Evolutionary conservation across 2,113 vertebrate species (phyloP).

Genomic region (Heterochromis multidens): DNA sequence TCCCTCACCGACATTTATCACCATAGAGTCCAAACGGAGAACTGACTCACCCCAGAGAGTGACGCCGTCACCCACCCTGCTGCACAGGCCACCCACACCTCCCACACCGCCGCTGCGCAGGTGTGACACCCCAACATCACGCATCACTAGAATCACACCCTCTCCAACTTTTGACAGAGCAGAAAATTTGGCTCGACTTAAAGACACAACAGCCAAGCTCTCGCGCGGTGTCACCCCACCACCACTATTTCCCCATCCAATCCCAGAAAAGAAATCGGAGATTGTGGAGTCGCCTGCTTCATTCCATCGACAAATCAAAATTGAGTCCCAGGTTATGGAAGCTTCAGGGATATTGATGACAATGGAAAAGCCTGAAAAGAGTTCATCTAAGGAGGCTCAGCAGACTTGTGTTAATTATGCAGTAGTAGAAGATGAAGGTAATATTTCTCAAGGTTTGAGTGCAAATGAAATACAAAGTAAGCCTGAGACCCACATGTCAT

Average conservation of each 20-base stretch:
- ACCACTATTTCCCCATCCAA: conserved; percentile 51
- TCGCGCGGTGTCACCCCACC: conserved; percentile 73
- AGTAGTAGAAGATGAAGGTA: not conserved
- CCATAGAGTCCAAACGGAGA: conserved; percentile 81
- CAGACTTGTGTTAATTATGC: not conserved
- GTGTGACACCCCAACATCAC: conserved; percentile 70
- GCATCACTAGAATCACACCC: conserved; percentile 69
- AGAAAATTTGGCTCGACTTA: conserved; percentile 83
- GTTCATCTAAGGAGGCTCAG: not conserved
- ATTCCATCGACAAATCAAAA: conserved; percentile 84
- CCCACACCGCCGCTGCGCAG: conserved; percentile 72
- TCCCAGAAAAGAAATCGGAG: conserved; percentile 80
- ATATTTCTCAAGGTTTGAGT: conserved; percentile 4
- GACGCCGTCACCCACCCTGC: conserved; percentile 66
- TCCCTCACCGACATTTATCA: conserved; percentile 86
- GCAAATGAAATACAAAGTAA: conserved; percentile 8
- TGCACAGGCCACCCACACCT: conserved; percentile 66
- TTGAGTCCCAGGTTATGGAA: conserved; percentile 67
- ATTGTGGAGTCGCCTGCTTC: conserved; percentile 81
- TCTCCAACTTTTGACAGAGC: conserved; percentile 78
- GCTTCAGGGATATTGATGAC: conserved; percentile 11
- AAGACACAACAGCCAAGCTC: conserved; percentile 83
- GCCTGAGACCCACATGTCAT: conserved; percentile 67
- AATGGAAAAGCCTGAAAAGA: not conserved
- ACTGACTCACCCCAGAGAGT: conserved; percentile 75